Base-by-base conservation (phyloP, 2,797 vertebrate genomes). In the Enteromius fasciolatus region DNA sequence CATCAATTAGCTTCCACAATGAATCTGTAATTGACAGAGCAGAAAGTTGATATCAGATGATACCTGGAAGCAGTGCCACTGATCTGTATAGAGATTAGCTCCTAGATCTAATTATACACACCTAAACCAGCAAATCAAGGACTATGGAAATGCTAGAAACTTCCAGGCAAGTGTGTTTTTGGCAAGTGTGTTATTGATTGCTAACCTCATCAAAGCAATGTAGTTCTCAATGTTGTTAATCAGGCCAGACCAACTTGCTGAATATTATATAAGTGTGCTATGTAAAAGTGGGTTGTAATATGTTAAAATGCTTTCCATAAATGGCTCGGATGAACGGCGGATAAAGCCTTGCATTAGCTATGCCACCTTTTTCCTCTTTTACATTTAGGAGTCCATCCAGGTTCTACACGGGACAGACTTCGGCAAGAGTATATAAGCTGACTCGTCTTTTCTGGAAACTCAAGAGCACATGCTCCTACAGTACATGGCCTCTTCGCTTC, bases 401-500 rank as follows among this genome's bases (percentile, higher is more conserved):
- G 31, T 74, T 54, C 48, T 36, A 36, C 28, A 44, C 2, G 5
- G n/a, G 39, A 76, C 52, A 76, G n/a, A 76, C 4, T 44, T 85
- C 74, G 64, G 68, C 41, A 41, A 76, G 76, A 72, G 33, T 81
- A 78, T 83, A 80, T 28, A 84, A 44, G 8, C 83, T 88, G 80
- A 80, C 82, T 80, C 72, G 57, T 85, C 44, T 87, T n/a, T 82
- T 20, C 36, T 41, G 25, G n/a, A 44, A 67, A 85, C 80, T 86
- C 78, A 83, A 88, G 74, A 85, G 69, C 76, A 87, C 83, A 84
- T 81, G 76, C 67, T 86, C 84, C 78, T 83, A 82, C 36, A 6
- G 36, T 36, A 36, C 78, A 82, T 20, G 50, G 76, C 80, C 46
- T 88, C 86, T 85, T 82, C 61, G 86, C 75, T 84, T 79, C 50